Conservation (phyloP, 2,113 vertebrate genomes). For the Erinaceus europaeus region DNA sequence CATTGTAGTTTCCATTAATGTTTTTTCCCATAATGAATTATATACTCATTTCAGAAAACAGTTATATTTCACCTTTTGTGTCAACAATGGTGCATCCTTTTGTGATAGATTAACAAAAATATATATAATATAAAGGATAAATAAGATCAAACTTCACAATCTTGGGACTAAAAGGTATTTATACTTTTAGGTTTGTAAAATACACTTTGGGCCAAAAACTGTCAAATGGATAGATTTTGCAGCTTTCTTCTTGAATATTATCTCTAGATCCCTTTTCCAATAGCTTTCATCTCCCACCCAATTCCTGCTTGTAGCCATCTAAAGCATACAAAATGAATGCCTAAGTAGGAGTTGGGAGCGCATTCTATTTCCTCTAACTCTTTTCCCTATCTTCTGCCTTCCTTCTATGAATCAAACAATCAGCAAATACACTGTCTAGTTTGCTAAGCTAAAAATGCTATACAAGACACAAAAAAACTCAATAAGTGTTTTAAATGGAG, state of each 20-base stretch:
- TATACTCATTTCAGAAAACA: conserved; percentile 23
- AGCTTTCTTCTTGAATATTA: conserved; percentile 25
- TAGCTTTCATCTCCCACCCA: neutral
- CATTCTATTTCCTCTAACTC: neutral
- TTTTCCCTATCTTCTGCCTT: neutral
- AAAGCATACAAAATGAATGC: neutral
- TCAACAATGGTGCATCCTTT: neutral
- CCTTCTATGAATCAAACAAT: conserved; percentile 16
- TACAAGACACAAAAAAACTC: neutral
- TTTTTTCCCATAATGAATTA: conserved; percentile 52
- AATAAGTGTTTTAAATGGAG: neutral
- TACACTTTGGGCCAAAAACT: conserved; percentile 17
- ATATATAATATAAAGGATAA: conserved; percentile 21
- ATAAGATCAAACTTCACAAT: neutral
- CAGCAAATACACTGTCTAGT: neutral
- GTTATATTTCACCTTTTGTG: neutral
- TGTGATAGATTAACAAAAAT: neutral
- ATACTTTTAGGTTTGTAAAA: conserved; percentile 27
- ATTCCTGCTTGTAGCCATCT: neutral
- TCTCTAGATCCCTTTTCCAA: neutral
- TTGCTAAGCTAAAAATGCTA: neutral
- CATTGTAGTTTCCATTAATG: conserved; percentile 53
- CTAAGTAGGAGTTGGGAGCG: neutral
- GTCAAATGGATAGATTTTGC: conserved; percentile 7
- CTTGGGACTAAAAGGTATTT: neutral